Evolutionary conservation across 1,140 invertebrate genomes (phyloP), one percentile per base, ranked within the genome.

Genomic region (Nasonia giraulti): DNA sequence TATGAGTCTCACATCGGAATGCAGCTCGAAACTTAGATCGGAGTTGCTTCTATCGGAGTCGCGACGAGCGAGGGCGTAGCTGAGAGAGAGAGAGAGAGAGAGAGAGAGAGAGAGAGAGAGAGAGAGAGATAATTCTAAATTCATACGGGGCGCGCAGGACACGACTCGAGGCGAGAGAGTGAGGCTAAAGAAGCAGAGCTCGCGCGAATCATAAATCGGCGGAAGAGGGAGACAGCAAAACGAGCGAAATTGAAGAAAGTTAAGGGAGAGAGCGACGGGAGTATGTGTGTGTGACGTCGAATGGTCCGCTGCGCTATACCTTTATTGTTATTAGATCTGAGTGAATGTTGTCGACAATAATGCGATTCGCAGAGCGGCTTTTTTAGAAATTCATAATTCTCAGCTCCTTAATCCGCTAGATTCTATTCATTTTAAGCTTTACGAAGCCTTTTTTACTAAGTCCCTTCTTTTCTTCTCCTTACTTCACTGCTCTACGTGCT

Each of bases 101-200:
- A 55, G 40, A 82, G 80, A 71, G n/a, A 55, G 68, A 82, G 80
- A 12, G n/a, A 55, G 68, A 82, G 80, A 12, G n/a, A 55, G 68
- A 82, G 80, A 12, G n/a, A 55, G 40, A 82, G 80, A 71, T 82
- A 82, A 82, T 82, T 82, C 71, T 75, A 82, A 74, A 82, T 82
- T 82, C 80, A 82, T 82, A 82, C 44, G 80, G 23, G 31, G 40
- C 37, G 47, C n/a, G 47, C n/a, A 47, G 47, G n/a, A 23, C 27
- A 27, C 27, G 71, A 17, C 47, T 50, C 47, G 14, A 50, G 47
- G 33, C 33, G 14, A 50, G 14, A 50, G 23, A 12, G 1, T 27
- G 1, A 27, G 14, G 71, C 71, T 73, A 73, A 33, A n/a, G 71
- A 73, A 73, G 31, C 10, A n/a, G 17, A 69, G 66, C 66, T 69